These are phyloP conservation scores for Leptopilina syphax DNA, from an alignment of 2,888 invertebrate genomes.

Conservation along the genomic window DNA sequence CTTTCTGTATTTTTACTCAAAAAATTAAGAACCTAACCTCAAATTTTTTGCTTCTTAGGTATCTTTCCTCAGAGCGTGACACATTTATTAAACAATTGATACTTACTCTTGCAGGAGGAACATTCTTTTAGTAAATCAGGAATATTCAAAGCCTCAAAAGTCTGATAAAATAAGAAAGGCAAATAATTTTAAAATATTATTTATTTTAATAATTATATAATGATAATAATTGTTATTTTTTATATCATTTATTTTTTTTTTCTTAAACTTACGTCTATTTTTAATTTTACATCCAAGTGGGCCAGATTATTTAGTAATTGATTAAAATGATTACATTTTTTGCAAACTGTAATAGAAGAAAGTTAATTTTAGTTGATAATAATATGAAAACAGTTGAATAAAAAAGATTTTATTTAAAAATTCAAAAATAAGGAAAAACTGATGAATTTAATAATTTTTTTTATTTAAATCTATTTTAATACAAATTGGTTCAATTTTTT, in stretches of 20 bases:
- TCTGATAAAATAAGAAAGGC: conserved; percentile 70
- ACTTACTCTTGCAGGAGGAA: conserved; percentile 80
- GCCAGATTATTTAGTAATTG: conserved; percentile 1
- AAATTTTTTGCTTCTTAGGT: no score
- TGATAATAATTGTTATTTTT: background rate
- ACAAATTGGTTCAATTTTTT: no score
- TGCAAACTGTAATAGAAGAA: background rate
- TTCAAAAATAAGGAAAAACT: no score
- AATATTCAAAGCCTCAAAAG: conserved; percentile 83
- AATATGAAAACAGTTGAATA: no score
- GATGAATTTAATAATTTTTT: no score
- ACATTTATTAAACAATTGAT: background rate
- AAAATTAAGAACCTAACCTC: no score
- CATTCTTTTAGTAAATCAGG: conserved; percentile 87
- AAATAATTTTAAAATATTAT: background rate
- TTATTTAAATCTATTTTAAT: no score
- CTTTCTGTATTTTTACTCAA: no score
- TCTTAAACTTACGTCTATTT: background rate
- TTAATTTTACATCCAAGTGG: background rate
- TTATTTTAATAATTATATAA: background rate
- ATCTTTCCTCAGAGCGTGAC: no score
- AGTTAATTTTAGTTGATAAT: background rate
- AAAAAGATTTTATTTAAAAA: no score
- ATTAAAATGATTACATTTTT: background rate
- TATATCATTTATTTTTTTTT: background rate